Base-by-base conservation (phyloP, 2,797 vertebrate species). In the Poecilia velifera region DNA sequence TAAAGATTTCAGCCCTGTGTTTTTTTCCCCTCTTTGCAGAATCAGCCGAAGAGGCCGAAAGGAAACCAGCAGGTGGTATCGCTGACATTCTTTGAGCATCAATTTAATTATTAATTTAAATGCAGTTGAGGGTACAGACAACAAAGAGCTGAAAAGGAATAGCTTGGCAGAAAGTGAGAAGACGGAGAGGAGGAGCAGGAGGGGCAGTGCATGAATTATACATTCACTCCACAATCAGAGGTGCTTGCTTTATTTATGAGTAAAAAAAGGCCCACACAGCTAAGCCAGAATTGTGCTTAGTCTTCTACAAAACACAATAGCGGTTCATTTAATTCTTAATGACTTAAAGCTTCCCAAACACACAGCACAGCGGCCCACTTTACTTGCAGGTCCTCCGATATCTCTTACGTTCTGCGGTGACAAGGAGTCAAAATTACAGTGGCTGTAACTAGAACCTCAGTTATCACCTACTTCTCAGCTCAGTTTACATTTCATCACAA, bases 171-270 rank as follows among this genome's bases (percentile, higher is more conserved):
- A 94, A 94, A 93, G 90, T 91, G 93, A 93, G 93, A 86, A 91
- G 90, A 77, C 90, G 79, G 90, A 85, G 87, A 90, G 89, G 87
- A 90, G 91, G 91, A 87, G 88, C 85, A 84, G 90, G 86, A 85
- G 88, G 91, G 92, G 88, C 88, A 82, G 79, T 80, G 85, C 91
- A 95, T 96, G 90, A 95, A 96, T 96, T 95, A 96, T 95, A 95
- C 93, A 96, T 96, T 88, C 46, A 91, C 55, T 83, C 91, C 92
- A 95, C 95, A 94, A 95, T 94, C 94, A 90, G 91, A 93, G 89
- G 90, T 89, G 92, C 84, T 90, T 96, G 93, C 91, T 86, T 96
- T 95, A 96, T 96, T 96, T 94, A 96, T 95, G 94, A 95, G 95
- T 81, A 73, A 86, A 88, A 81, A 89, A 86, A 75, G 39, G 88